Percentiles rank a stretch among this genome's conserved stretches.
These are phyloP conservation scores for Tychaedon coryphoeus DNA, from an alignment of 2,113 vertebrate genomes.

Conservation along the genomic window DNA sequence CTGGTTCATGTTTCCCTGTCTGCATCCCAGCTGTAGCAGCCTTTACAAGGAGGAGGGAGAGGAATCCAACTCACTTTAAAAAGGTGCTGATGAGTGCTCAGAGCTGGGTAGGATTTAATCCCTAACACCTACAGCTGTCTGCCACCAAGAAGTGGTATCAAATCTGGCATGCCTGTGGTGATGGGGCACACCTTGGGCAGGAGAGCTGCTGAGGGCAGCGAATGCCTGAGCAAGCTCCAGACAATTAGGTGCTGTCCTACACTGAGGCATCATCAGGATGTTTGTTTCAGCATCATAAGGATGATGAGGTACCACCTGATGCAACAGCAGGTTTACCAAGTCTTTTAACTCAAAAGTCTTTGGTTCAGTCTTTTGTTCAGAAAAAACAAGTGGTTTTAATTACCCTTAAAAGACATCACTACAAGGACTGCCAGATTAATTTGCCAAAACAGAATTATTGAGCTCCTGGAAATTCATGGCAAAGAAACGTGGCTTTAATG, in stretches of 20 bases:
- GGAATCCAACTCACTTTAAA: neutral
- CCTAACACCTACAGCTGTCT: neutral
- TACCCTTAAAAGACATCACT: neutral
- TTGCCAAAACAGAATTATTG: slow-evolving; percentile 14
- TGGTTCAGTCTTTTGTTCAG: neutral
- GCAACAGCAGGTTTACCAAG: neutral
- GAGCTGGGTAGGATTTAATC: neutral
- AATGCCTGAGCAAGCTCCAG: neutral
- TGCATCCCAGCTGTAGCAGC: neutral
- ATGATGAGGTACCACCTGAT: neutral
- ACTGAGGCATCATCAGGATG: neutral
- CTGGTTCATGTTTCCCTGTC: neutral
- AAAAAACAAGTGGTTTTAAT: neutral
- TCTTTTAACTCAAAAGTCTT: neutral
- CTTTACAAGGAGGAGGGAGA: neutral
- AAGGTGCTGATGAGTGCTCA: neutral
- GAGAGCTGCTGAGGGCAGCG: neutral
- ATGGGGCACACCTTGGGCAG: neutral
- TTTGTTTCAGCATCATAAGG: neutral
- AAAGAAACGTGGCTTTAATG: neutral
- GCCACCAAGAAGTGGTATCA: neutral
- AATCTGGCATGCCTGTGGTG: fast-evolving
- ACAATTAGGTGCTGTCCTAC: neutral
- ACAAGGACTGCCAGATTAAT: neutral
- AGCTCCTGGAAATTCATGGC: neutral